Percentiles rank a stretch among this genome's conserved stretches.
Conservation (phyloP, 1,140 invertebrate species). For the Globodera rostochiensis region DNA sequence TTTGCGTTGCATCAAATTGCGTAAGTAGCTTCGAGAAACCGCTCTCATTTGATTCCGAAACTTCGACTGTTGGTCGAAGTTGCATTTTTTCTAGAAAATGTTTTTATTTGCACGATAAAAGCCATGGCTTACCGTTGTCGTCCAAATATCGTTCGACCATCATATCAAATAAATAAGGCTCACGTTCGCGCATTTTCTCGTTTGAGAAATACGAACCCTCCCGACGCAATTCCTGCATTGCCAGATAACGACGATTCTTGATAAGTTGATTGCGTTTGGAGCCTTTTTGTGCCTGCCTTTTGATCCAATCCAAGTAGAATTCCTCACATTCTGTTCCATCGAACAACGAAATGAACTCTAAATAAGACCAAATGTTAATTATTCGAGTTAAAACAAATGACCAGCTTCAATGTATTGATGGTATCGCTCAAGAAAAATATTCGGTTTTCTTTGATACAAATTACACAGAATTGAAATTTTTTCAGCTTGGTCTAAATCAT, state of each 20-base stretch:
- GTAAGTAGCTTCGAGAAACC: slow-evolving; percentile 54
- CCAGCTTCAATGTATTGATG: slow-evolving; percentile 23
- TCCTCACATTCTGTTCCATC: slow-evolving; percentile 16
- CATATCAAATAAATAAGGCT: slow-evolving; percentile 84
- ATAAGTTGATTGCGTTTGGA: slow-evolving; percentile 66
- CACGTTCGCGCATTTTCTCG: slow-evolving; percentile 85
- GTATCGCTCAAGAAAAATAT: slow-evolving; percentile 56
- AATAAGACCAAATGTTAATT: slow-evolving; percentile 18
- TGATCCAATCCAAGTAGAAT: slow-evolving; percentile 67
- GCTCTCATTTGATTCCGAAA: slow-evolving; percentile 32
- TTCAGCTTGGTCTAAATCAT: slow-evolving; percentile 44
- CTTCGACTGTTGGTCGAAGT: slow-evolving; percentile 58
- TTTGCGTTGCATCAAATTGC: slow-evolving; percentile 65
- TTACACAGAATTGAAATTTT: slow-evolving; percentile 46
- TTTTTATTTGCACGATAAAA: slow-evolving; percentile 28
- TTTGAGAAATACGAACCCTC: slow-evolving; percentile 83
- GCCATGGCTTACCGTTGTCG: slow-evolving; percentile 74
- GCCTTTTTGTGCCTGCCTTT: slow-evolving; percentile 68
- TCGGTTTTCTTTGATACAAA: slow-evolving; percentile 45
- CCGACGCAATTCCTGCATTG: slow-evolving; percentile 76
- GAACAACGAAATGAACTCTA: slow-evolving; percentile 38
- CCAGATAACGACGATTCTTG: slow-evolving; percentile 78
- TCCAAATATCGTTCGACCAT: slow-evolving; percentile 81
- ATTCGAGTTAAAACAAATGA: slow-evolving; percentile 29
- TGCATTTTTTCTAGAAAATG: slow-evolving; percentile 49